Percentiles rank a stretch among this genome's conserved stretches.
Conservation (phyloP, 2,113 vertebrate genomes). For the Sterna hirundo region DNA sequence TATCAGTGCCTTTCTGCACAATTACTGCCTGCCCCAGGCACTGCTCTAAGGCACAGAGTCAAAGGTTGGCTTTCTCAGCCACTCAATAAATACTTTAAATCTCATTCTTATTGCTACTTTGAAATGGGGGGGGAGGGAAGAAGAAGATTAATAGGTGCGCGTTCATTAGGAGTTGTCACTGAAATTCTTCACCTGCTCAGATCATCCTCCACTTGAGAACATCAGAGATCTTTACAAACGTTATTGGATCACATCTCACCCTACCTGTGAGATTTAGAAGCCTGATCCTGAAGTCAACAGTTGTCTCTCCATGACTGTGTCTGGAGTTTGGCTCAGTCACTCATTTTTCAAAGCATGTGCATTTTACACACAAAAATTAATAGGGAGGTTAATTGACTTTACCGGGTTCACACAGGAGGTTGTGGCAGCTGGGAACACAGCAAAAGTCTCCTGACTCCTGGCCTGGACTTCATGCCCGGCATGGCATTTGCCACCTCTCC, state of each 20-base stretch:
- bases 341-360: not conserved
- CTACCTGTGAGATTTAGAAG: not conserved
- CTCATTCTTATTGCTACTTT: slow-evolving; percentile 8
- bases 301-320: not conserved
- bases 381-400: not conserved
- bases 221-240: not conserved
- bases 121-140: not conserved
- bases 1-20: slow-evolving; percentile 31
- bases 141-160: not conserved
- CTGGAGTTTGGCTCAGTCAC: not conserved
- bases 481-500: not conserved
- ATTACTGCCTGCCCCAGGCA: slow-evolving; percentile 57
- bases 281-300: not conserved
- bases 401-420: not conserved
- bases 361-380: not conserved
- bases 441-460: not conserved
- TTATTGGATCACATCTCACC: not conserved
- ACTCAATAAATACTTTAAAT: slow-evolving; percentile 39
- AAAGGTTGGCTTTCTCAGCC: slow-evolving; percentile 41
- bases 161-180: not conserved
- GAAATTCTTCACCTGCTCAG: not conserved
- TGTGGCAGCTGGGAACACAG: not conserved
- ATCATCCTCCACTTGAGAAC: not conserved
- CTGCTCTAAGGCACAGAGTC: slow-evolving; percentile 50
- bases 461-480: not conserved